Evolutionary conservation across 2,113 vertebrate species (phyloP).

Genomic region (Lycaon pictus): DNA sequence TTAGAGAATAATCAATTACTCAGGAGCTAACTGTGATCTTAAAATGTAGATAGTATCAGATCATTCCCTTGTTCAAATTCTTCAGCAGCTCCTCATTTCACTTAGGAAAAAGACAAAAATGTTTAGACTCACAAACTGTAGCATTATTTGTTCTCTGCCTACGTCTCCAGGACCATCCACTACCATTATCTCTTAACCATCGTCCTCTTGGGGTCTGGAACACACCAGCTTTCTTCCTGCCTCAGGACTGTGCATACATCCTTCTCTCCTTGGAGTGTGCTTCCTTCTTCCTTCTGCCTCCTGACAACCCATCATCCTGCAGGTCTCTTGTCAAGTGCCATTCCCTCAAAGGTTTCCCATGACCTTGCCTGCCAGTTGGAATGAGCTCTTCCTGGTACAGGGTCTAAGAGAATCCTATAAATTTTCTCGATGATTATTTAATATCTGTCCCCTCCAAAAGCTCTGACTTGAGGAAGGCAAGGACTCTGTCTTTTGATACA

Average conservation of each 20-base stretch:
- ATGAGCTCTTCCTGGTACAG: neutral
- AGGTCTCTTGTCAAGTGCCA: neutral
- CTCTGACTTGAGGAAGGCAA: neutral
- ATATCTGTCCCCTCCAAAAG: neutral
- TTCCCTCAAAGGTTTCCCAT: neutral
- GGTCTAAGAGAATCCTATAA: neutral
- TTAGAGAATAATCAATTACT: neutral
- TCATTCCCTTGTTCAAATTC: neutral
- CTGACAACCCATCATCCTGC: neutral
- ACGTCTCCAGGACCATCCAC: neutral
- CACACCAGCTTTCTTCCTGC: neutral
- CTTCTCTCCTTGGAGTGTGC: neutral
- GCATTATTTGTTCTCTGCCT: neutral
- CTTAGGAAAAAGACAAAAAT: neutral
- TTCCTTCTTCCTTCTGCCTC: neutral
- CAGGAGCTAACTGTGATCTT: neutral
- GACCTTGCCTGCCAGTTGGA: neutral
- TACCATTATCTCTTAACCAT: neutral
- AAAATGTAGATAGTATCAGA: neutral
- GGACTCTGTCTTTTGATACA: neutral
- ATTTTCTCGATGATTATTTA: conserved; percentile 46
- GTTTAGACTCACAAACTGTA: neutral
- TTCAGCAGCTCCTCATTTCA: neutral
- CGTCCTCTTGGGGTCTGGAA: neutral
- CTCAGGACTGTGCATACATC: neutral